These are phyloP conservation scores for Denticeps clupeoides DNA, from an alignment of 2,797 vertebrate species.

Conservation along the genomic window DNA sequence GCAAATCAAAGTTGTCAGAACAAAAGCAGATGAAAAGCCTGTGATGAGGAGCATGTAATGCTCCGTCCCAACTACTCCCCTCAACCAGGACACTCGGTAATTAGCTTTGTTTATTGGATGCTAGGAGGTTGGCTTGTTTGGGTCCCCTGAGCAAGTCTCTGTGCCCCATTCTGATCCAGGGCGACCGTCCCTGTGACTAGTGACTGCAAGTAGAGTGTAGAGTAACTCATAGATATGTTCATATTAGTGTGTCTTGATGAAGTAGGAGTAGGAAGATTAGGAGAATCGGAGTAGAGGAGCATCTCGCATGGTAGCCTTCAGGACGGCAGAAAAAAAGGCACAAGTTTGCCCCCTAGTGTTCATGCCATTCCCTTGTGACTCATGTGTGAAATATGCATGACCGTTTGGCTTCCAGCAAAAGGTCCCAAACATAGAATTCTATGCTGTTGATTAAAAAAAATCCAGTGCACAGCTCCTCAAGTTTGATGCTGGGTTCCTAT, in stretches of 20 bases:
- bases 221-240: no score
- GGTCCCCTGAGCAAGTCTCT: no score
- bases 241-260: constrained; percentile 8
- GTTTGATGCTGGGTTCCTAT: constrained; percentile 3
- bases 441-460: constrained; percentile 12
- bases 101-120: no score
- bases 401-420: constrained; percentile 20
- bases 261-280: background rate
- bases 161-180: no score
- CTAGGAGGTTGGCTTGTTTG: no score
- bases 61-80: no score
- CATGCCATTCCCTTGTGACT: constrained; percentile 33
- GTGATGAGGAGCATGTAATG: background rate
- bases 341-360: constrained; percentile 68
- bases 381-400: constrained; percentile 28
- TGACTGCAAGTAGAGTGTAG: no score
- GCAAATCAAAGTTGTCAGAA: constrained; percentile 44
- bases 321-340: constrained; percentile 39
- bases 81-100: no score
- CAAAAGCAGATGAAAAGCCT: constrained; percentile 28
- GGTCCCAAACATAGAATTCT: constrained; percentile 16
- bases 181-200: no score
- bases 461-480: constrained; percentile 20
- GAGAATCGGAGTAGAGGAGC: constrained; percentile 1
- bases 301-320: constrained; percentile 8